A percentile compares a stretch with the other conserved stretches of the same genome.
Evolutionary conservation across 2,113 vertebrate species (phyloP).

Genomic region (Myodes glareolus): DNA sequence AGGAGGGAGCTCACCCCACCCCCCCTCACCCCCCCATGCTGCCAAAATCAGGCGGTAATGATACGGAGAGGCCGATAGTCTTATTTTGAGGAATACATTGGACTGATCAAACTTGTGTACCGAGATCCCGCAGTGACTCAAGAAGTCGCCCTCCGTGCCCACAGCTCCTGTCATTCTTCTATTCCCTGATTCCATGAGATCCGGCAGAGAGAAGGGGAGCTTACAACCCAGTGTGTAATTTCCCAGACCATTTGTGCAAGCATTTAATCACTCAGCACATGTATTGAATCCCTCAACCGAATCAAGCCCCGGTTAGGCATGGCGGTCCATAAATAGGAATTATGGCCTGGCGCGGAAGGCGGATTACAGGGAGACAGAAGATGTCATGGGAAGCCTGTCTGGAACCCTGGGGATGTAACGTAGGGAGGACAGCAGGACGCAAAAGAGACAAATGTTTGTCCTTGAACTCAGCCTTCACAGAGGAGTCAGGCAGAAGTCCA

Average conservation of each 20-base stretch:
- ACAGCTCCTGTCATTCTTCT: not conserved
- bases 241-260: slow-evolving; percentile 3
- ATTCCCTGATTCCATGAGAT: not conserved
- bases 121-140: not conserved
- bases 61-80: fast-evolving
- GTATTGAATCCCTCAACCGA: not conserved
- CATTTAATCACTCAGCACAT: not conserved
- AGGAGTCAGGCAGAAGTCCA: not conserved
- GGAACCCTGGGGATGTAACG: not conserved
- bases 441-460: not conserved
- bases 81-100: not conserved
- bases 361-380: not conserved
- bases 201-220: not conserved
- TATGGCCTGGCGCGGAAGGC: not conserved
- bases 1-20: not conserved
- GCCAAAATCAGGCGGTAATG: not conserved
- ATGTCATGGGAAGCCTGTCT: not conserved
- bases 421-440: not conserved
- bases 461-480: not conserved
- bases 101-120: not conserved
- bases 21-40: not conserved
- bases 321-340: not conserved
- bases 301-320: not conserved
- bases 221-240: fast-evolving
- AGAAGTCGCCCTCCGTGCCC: not conserved